Conservation (phyloP, 2,888 invertebrate species). For the Parnassius smintheus region DNA sequence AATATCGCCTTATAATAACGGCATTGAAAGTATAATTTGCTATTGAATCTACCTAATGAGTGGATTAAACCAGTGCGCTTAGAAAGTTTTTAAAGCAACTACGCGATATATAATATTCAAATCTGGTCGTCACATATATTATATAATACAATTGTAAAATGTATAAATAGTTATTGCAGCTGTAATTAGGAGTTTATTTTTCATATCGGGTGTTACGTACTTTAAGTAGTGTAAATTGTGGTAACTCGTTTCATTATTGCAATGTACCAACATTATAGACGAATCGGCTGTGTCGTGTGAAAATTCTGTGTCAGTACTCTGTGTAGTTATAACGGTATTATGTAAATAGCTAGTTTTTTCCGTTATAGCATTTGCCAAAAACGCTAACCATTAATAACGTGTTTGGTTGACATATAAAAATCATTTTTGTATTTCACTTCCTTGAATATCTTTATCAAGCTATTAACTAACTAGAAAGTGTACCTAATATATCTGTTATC, state of each 20-base stretch:
- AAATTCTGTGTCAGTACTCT: conserved; percentile 64
- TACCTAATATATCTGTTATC: background rate
- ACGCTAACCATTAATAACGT: conserved; percentile 15
- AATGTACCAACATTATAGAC: conserved; percentile 69
- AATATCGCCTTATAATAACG: conserved; percentile 47
- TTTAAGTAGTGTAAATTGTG: conserved; percentile 78
- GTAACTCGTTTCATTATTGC: conserved; percentile 71
- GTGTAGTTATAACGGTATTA: conserved; percentile 57
- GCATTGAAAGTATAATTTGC: conserved; percentile 59
- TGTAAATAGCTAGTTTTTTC: conserved; percentile 60
- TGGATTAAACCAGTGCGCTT: conserved; percentile 70
- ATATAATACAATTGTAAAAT: conserved; percentile 67
- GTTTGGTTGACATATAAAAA: background rate
- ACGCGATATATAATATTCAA: conserved; percentile 60
- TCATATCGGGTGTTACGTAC: conserved; percentile 80
- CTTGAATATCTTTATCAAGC: no score
- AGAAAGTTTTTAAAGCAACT: conserved; percentile 54
- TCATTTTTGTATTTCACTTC: background rate
- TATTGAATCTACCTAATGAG: conserved; percentile 53
- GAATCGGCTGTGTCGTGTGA: conserved; percentile 80
- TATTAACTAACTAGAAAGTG: no score
- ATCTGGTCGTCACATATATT: conserved; percentile 54
- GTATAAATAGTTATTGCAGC: conserved; percentile 81
- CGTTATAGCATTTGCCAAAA: conserved; percentile 24
- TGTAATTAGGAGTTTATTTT: conserved; percentile 81